phyloP scores from a whole-genome alignment of 2,113 vertebrate genomes.

The Pseudonaja textilis region DNA sequence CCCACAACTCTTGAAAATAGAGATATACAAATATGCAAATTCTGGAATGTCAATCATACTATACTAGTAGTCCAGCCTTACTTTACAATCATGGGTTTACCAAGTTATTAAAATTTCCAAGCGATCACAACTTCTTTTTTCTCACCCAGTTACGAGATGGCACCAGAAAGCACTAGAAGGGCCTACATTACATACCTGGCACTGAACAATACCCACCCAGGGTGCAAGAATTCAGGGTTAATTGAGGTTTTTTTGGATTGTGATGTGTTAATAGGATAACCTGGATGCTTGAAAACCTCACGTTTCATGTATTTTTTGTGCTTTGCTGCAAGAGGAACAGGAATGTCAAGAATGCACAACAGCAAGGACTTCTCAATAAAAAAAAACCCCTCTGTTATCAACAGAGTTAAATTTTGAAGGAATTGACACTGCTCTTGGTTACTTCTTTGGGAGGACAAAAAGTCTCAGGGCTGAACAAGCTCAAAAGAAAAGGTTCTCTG shows the following conservation, averaged over 20 bases:
- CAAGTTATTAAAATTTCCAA: neutral
- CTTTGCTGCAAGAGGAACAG: neutral
- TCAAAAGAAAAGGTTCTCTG: neutral
- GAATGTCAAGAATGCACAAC: neutral
- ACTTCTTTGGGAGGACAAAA: neutral
- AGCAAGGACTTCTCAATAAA: neutral
- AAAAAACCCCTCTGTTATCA: neutral
- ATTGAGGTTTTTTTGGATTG: neutral
- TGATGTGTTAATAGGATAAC: neutral
- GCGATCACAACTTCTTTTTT: neutral
- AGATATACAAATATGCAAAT: neutral
- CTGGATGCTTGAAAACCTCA: neutral
- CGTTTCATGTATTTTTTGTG: neutral
- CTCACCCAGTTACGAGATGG: neutral
- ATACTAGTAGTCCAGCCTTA: neutral
- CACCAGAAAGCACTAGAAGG: neutral
- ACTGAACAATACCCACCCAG: neutral
- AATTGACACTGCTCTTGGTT: neutral
- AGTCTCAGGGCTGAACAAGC: neutral
- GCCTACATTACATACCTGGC: neutral
- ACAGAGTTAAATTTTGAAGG: neutral
- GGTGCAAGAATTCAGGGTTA: neutral
- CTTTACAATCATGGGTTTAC: neutral
- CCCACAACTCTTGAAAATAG: too few relatives aligned
- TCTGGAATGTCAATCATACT: neutral